phyloP scores from a whole-genome alignment of 2,113 vertebrate genomes.

The Epinephelus lanceolatus region DNA sequence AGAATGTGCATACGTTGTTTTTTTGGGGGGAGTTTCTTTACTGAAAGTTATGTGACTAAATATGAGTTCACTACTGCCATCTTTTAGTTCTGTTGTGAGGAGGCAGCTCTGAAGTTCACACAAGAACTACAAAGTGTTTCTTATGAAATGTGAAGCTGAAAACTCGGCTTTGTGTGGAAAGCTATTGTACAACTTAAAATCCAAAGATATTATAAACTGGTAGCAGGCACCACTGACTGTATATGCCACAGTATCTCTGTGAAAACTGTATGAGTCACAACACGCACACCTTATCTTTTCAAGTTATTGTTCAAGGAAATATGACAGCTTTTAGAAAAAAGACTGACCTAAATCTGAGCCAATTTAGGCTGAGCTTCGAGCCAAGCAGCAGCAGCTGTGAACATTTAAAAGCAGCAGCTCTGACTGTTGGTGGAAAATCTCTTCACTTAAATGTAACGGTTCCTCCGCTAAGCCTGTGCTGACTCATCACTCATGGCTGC shows the following conservation, averaged over 20 bases:
- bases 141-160: not conserved
- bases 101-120: not conserved
- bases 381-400: conserved; percentile 24
- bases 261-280: conserved; percentile 11
- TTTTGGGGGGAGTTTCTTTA: not conserved
- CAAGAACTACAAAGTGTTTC: not conserved
- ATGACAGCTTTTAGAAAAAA: conserved; percentile 10
- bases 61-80: not conserved
- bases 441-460: conserved; percentile 52
- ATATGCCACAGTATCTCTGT: not conserved
- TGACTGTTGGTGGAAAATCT: conserved; percentile 62
- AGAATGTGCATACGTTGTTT: not conserved
- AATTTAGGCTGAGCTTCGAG: conserved; percentile 36
- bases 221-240: not conserved
- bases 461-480: conserved; percentile 57
- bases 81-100: not conserved
- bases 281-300: not conserved
- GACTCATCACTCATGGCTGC: conserved; percentile 61
- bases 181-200: not conserved
- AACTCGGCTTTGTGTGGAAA: not conserved
- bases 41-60: not conserved
- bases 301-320: conserved; percentile 38
- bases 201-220: conserved; percentile 6
- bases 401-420: conserved; percentile 35
- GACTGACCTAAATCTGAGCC: conserved; percentile 52